Evolutionary conservation across 2,113 vertebrate species (phyloP).

Genomic region (Gasterosteus nipponicus): DNA sequence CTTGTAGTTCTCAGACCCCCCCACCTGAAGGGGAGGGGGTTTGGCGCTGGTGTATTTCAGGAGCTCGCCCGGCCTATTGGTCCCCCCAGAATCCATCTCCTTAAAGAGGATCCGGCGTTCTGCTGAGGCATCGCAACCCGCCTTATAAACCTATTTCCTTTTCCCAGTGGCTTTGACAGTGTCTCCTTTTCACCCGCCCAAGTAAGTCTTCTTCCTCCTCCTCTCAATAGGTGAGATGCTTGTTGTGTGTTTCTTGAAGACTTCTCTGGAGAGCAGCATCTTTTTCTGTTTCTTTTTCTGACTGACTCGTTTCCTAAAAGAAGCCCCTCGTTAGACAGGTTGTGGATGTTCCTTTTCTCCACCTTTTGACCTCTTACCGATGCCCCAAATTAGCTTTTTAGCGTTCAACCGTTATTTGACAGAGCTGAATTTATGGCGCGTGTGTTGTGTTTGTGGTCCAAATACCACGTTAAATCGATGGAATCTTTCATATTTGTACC

Average conservation of each 20-base stretch:
- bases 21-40: conserved; percentile 38
- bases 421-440: conserved; percentile 22
- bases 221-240: conserved; percentile 85
- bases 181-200: conserved; percentile 73
- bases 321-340: not conserved
- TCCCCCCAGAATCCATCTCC: conserved; percentile 87
- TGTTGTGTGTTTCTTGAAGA: not conserved
- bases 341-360: not conserved
- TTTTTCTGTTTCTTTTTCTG: conserved; percentile 3
- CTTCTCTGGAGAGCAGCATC: conserved; percentile 45
- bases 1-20: not conserved
- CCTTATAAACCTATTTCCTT: conserved; percentile 89
- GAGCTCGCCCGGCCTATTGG: conserved; percentile 86
- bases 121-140: conserved; percentile 83
- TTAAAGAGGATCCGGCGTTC: conserved; percentile 86
- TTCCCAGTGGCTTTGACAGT: conserved; percentile 79
- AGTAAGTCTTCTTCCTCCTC: conserved; percentile 67
- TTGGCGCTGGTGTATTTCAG: conserved; percentile 79
- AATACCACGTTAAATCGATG: not conserved
- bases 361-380: conserved; percentile 29
- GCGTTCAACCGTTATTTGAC: conserved; percentile 46
- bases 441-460: not conserved
- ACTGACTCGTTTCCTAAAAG: not conserved
- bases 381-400: conserved; percentile 26
- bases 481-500: not conserved